Conservation (phyloP, 2,113 vertebrate genomes). For the Malurus elegans region DNA sequence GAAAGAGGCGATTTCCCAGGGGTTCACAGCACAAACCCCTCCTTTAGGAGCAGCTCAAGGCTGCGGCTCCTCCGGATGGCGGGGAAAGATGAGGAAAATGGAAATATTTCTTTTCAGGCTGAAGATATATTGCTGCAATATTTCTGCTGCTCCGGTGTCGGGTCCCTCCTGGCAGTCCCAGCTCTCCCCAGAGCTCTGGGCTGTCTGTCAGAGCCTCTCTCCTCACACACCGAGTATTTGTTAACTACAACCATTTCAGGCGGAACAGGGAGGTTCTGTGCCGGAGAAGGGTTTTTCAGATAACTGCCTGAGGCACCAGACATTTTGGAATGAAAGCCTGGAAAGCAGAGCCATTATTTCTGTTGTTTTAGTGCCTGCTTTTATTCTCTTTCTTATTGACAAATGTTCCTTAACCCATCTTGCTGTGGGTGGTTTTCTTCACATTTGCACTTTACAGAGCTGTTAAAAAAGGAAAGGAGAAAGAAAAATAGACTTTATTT, state of each 20-base stretch:
- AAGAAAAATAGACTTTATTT: not conserved
- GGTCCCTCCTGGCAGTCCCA: slow-evolving; percentile 26
- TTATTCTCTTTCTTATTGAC: slow-evolving; percentile 57
- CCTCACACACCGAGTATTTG: slow-evolving; percentile 7
- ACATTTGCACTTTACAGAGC: slow-evolving; percentile 14
- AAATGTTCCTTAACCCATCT: slow-evolving; percentile 13
- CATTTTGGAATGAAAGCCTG: slow-evolving; percentile 70
- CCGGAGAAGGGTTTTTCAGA: slow-evolving; percentile 32
- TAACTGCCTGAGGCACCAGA: slow-evolving; percentile 65
- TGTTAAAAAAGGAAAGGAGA: slow-evolving; percentile 24
- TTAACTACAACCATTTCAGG: slow-evolving; percentile 55
- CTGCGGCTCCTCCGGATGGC: not conserved
- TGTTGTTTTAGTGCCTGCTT: slow-evolving; percentile 62
- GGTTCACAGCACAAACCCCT: not conserved
- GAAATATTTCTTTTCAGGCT: not conserved
- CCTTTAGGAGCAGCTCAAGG: not conserved
- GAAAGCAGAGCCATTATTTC: slow-evolving; percentile 63
- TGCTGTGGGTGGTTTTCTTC: slow-evolving; percentile 61
- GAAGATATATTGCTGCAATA: not conserved
- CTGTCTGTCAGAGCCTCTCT: slow-evolving; percentile 40
- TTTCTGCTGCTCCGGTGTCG: not conserved
- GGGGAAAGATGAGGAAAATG: not conserved
- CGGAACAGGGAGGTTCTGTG: not conserved
- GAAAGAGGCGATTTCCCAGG: accelerated
- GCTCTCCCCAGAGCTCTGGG: slow-evolving; percentile 3